Conservation (phyloP, 2,888 invertebrate species). For the Allophyes oxyacanthae region DNA sequence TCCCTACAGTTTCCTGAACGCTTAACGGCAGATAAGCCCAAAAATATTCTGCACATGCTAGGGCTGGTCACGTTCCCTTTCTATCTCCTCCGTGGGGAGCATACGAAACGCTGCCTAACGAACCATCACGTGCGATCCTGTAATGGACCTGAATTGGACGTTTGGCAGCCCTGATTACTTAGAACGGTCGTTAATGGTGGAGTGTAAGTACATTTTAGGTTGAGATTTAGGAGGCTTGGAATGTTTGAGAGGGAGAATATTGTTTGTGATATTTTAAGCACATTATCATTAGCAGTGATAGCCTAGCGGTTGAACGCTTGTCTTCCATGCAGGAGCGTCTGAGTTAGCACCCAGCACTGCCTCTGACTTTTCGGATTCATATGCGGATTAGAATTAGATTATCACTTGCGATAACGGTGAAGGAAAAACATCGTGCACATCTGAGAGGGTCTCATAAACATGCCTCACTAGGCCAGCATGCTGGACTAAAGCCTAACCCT, state of each 20-base stretch:
- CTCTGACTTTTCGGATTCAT: no score
- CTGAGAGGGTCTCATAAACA: no score
- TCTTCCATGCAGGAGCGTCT: no score
- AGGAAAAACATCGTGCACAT: no score
- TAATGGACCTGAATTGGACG: constrained; percentile 12
- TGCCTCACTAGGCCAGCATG: no score
- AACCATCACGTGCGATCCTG: constrained; percentile 11
- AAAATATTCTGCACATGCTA: constrained; percentile 9
- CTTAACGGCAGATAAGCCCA: not conserved
- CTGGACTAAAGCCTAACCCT: no score
- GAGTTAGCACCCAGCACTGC: no score
- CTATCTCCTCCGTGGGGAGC: constrained; percentile 13
- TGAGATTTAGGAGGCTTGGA: constrained; percentile 2
- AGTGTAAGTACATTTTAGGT: constrained; percentile 10
- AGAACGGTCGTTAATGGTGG: constrained; percentile 18
- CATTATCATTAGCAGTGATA: no score
- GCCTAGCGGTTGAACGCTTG: no score
- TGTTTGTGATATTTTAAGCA: constrained; percentile 2
- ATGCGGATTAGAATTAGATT: no score
- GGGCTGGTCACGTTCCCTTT: constrained; percentile 19
- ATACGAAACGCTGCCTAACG: constrained; percentile 20
- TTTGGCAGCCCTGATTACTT: constrained; percentile 23
- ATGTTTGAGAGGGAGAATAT: constrained; percentile 10
- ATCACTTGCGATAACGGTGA: no score
- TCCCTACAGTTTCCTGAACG: not conserved